These are phyloP conservation scores for Catostomus latipinnis DNA, from an alignment of 2,797 vertebrate species.

Conservation along the genomic window DNA sequence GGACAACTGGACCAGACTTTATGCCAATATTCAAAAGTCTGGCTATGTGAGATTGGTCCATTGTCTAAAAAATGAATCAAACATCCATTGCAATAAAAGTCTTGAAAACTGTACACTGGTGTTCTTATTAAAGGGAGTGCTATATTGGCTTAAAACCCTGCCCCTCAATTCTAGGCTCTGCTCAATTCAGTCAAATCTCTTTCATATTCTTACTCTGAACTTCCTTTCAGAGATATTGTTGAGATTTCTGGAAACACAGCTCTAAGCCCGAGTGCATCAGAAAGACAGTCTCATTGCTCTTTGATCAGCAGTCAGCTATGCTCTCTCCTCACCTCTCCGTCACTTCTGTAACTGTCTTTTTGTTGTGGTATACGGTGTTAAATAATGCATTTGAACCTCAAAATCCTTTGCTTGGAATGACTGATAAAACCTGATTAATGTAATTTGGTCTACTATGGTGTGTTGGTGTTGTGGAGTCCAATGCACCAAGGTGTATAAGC, in stretches of 20 bases:
- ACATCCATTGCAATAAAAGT: background rate
- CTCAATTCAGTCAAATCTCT: conserved; percentile 20
- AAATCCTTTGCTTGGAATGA: background rate
- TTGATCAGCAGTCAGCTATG: conserved; percentile 36
- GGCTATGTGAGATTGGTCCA: background rate
- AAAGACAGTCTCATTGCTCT: conserved; percentile 39
- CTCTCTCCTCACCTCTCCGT: conserved; percentile 23
- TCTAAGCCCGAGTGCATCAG: background rate
- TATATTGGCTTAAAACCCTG: background rate
- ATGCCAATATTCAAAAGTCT: background rate
- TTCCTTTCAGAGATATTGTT: conserved; percentile 1
- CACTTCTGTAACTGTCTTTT: conserved; percentile 24
- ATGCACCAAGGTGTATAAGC: background rate
- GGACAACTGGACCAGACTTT: background rate
- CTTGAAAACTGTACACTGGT: background rate
- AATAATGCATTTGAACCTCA: conserved; percentile 1
- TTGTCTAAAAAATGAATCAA: conserved; percentile 21
- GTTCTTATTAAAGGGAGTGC: background rate
- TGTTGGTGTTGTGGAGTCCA: background rate
- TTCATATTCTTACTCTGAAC: conserved; percentile 9
- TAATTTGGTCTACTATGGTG: background rate
- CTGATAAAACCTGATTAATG: conserved; percentile 1
- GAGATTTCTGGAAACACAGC: conserved; percentile 30
- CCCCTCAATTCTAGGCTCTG: background rate
- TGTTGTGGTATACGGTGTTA: conserved; percentile 2